Evolutionary conservation across 2,888 invertebrate genomes (phyloP).

Genomic region (Bombylius major): DNA sequence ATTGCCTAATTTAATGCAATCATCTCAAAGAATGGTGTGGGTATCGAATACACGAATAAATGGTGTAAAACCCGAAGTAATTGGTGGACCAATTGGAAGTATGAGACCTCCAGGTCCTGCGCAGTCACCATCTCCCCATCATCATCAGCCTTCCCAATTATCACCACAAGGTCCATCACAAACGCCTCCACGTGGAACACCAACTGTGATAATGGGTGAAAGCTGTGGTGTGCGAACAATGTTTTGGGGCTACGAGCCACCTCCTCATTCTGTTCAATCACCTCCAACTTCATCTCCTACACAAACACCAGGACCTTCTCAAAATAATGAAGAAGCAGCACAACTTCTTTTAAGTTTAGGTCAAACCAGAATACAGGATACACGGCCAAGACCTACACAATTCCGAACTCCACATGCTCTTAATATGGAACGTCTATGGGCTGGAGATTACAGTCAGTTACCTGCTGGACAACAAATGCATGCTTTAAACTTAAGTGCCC

Average conservation of each 20-base stretch:
- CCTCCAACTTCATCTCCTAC: constrained; percentile 33
- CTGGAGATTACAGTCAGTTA: constrained; percentile 72
- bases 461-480: constrained; percentile 70
- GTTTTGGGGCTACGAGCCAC: constrained; percentile 49
- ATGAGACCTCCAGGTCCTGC: constrained; percentile 22
- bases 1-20: constrained; percentile 18
- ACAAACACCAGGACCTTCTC: constrained; percentile 34
- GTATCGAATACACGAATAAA: constrained; percentile 54
- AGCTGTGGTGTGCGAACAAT: constrained; percentile 72
- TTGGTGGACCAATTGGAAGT: constrained; percentile 43
- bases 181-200: constrained; percentile 48
- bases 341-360: constrained; percentile 65
- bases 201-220: constrained; percentile 87
- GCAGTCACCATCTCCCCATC: constrained; percentile 33
- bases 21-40: constrained; percentile 40
- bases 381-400: constrained; percentile 32
- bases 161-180: constrained; percentile 36
- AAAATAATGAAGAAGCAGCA: constrained; percentile 49
- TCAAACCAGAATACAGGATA: constrained; percentile 46
- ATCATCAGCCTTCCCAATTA: constrained; percentile 31
- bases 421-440: constrained; percentile 88
- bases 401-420: constrained; percentile 51
- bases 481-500: constrained; percentile 61
- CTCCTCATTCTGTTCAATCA: constrained; percentile 39
- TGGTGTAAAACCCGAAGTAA: constrained; percentile 72